Percentiles rank a stretch among this genome's conserved stretches.
Conservation (phyloP, 2,888 invertebrate genomes). For the Drosophila multiciliata region DNA sequence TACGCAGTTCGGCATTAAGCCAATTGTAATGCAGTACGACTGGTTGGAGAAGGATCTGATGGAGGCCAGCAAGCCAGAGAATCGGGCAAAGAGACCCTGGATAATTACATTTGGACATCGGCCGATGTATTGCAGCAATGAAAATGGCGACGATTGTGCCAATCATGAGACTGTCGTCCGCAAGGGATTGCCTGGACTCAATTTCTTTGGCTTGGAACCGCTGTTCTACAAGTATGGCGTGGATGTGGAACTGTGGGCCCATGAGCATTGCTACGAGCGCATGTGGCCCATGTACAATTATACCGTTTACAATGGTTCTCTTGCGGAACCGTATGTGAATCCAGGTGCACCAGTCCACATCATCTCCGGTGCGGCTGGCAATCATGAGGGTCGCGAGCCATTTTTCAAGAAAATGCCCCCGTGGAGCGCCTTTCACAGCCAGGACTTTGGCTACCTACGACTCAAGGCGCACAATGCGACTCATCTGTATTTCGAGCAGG, state of each 20-base stretch:
- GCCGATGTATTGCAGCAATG: conserved; percentile 96
- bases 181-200: conserved; percentile 88
- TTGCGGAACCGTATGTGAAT: conserved; percentile 86
- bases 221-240: conserved; percentile 95
- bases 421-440: conserved; percentile 94
- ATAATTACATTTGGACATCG: conserved; percentile 93
- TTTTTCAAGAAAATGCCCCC: conserved; percentile 87
- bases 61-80: conserved; percentile 90
- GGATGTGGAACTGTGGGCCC: conserved; percentile 97
- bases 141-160: conserved; percentile 91
- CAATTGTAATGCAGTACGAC: conserved; percentile 91
- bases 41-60: conserved; percentile 94
- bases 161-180: conserved; percentile 88
- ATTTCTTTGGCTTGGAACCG: conserved; percentile 91
- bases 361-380: conserved; percentile 95
- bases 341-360: conserved; percentile 95
- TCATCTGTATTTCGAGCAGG: conserved; percentile 96
- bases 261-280: conserved; percentile 98
- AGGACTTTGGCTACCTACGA: conserved; percentile 96
- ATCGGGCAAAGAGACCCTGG: conserved; percentile 91
- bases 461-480: conserved; percentile 92
- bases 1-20: conserved; percentile 92
- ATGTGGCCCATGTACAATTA: conserved; percentile 97
- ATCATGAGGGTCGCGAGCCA: conserved; percentile 92
- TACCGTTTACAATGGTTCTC: conserved; percentile 88